These are phyloP conservation scores for Simalia tracyae DNA, from an alignment of 2,797 vertebrate species.

Conservation along the genomic window DNA sequence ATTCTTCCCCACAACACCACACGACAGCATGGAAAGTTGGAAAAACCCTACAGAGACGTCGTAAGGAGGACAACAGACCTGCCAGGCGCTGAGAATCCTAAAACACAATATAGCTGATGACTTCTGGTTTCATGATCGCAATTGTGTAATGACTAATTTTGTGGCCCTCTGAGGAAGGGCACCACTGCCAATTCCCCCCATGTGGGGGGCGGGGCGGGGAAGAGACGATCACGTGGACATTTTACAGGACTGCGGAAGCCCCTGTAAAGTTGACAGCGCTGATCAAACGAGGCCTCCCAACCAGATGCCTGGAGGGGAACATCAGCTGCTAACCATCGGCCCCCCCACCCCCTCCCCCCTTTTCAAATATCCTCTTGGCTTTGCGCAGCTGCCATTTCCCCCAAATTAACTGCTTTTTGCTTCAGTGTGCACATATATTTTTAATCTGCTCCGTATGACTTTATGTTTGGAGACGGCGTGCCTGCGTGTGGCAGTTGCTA, in stretches of 20 bases:
- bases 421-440: conserved; percentile 44
- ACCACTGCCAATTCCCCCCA: too few species aligned
- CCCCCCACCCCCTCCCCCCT: background rate
- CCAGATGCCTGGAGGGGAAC: conserved; percentile 51
- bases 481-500: background rate
- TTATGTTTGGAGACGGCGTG: background rate
- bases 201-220: background rate
- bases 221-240: background rate
- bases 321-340: conserved; percentile 54
- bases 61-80: background rate
- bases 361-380: conserved; percentile 28
- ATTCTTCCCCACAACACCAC: background rate
- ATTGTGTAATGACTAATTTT: background rate
- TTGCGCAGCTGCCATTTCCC: conserved; percentile 49
- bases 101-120: background rate
- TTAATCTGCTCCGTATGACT: conserved; percentile 32
- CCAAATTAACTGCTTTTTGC: conserved; percentile 13
- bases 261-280: conserved; percentile 16
- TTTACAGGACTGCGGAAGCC: conserved; percentile 31
- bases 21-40: background rate
- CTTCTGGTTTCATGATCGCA: background rate
- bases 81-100: background rate
- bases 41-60: too few species aligned
- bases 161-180: background rate
- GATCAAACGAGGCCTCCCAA: conserved; percentile 11